Evolutionary conservation across 2,113 vertebrate species (phyloP).

Genomic region (Uropsilus gracilis): DNA sequence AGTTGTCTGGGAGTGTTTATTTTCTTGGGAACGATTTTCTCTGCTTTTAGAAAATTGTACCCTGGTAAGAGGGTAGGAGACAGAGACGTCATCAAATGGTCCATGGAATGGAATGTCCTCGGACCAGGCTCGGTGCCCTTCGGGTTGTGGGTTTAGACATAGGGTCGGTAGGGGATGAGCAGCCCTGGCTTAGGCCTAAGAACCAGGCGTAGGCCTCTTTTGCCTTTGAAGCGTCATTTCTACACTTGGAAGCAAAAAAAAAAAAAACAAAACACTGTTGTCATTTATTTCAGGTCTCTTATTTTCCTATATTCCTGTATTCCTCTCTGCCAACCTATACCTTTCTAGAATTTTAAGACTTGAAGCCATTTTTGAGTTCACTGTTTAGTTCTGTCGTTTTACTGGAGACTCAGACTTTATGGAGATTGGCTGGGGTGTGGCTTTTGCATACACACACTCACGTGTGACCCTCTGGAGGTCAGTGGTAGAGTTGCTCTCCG

Average conservation of each 20-base stretch:
- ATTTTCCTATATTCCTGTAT: background rate
- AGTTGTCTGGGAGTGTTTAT: constrained; percentile 76
- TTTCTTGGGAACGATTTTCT: constrained; percentile 75
- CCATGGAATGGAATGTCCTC: constrained; percentile 65
- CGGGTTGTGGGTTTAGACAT: constrained; percentile 30
- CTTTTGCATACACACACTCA: background rate
- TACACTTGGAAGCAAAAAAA: constrained; percentile 14
- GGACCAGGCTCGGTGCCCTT: constrained; percentile 39
- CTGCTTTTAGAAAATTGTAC: constrained; percentile 77
- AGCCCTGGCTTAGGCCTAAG: background rate
- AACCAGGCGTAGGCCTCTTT: constrained; percentile 4
- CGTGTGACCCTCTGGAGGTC: background rate
- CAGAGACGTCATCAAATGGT: constrained; percentile 64
- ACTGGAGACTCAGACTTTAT: background rate
- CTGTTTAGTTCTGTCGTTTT: background rate
- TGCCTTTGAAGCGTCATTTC: background rate
- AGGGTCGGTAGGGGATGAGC: background rate
- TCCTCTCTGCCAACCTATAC: background rate
- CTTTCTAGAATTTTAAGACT: constrained; percentile 38
- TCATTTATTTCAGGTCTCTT: background rate
- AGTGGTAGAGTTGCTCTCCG: too few species aligned
- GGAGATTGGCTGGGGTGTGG: too few species aligned
- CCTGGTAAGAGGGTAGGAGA: constrained; percentile 57
- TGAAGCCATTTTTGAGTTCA: background rate
- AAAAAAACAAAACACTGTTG: background rate